Evolutionary conservation across 30 jellyfish, hydroid and myxozoan species (phyloP).

Genomic region (Turritopsis rubra): DNA sequence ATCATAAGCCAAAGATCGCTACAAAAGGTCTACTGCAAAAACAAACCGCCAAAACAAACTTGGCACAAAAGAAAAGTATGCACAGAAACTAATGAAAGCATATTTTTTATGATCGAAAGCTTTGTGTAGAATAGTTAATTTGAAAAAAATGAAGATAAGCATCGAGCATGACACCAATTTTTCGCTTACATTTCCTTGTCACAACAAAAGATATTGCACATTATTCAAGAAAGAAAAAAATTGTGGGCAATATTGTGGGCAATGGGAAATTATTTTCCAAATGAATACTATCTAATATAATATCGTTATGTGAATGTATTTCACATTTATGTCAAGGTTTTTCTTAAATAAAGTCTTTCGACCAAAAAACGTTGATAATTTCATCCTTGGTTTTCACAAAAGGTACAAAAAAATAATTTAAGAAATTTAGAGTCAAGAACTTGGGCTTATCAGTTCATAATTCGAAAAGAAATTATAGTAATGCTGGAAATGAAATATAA

Average conservation of each 20-base stretch:
- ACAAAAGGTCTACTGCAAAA: not conserved
- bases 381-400: too few relatives aligned
- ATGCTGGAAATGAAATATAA: too few relatives aligned
- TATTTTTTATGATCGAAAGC: too few relatives aligned
- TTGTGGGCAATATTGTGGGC: not conserved
- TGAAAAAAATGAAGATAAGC: not conserved
- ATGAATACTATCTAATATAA: not conserved
- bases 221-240: not conserved
- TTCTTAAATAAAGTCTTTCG: not conserved
- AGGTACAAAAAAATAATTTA: too few relatives aligned
- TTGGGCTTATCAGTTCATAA: too few relatives aligned
- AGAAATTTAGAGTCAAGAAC: too few relatives aligned
- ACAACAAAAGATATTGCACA: not conserved
- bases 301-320: not conserved
- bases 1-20: not conserved
- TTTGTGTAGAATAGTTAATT: too few relatives aligned
- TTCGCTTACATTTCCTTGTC: not conserved
- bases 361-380: not conserved
- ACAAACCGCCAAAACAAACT: not conserved
- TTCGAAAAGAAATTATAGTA: too few relatives aligned
- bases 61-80: not conserved
- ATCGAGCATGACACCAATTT: not conserved
- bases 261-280: not conserved
- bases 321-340: not conserved
- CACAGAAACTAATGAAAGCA: not conserved